A percentile compares a stretch with the other conserved stretches of the same genome.
Evolutionary conservation across 2,888 invertebrate genomes (phyloP).

Genomic region (Chaitophorus viminalis): DNA sequence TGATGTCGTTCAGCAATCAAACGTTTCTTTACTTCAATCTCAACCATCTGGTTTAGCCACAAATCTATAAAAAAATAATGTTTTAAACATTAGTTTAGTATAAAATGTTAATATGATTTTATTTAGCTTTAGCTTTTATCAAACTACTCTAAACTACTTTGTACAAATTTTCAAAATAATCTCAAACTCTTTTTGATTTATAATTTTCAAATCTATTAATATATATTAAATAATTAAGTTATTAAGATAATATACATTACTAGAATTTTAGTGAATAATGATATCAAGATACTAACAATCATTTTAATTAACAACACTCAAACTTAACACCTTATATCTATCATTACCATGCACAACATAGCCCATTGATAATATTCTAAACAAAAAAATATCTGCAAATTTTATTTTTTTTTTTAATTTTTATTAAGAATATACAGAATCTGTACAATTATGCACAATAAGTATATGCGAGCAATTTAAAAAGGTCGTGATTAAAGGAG

Average conservation of each 20-base stretch:
- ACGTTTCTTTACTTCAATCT: constrained; percentile 60
- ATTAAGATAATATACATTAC: too few relatives aligned
- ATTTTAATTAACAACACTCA: not conserved
- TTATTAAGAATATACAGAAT: too few relatives aligned
- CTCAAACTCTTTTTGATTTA: not conserved
- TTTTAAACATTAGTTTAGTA: not conserved
- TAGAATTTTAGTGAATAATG: not conserved
- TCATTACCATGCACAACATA: not conserved
- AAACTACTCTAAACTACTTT: constrained; percentile 27
- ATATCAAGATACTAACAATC: not conserved
- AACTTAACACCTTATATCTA: too few relatives aligned
- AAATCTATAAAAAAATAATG: not conserved
- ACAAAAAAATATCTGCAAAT: not conserved
- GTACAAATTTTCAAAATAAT: not conserved
- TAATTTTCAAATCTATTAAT: not conserved
- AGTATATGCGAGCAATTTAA: too few relatives aligned
- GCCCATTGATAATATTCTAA: not conserved
- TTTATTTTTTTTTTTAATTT: too few relatives aligned
- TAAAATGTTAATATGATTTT: not conserved
- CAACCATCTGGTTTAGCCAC: constrained; percentile 53
- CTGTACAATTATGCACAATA: too few relatives aligned
- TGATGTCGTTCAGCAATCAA: constrained; percentile 58
- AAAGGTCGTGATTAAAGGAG: too few relatives aligned
- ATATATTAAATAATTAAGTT: not conserved
- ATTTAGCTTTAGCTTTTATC: constrained; percentile 21